Evolutionary conservation across 2,888 invertebrate genomes (phyloP).

Genomic region (Dendrolimus pini): DNA sequence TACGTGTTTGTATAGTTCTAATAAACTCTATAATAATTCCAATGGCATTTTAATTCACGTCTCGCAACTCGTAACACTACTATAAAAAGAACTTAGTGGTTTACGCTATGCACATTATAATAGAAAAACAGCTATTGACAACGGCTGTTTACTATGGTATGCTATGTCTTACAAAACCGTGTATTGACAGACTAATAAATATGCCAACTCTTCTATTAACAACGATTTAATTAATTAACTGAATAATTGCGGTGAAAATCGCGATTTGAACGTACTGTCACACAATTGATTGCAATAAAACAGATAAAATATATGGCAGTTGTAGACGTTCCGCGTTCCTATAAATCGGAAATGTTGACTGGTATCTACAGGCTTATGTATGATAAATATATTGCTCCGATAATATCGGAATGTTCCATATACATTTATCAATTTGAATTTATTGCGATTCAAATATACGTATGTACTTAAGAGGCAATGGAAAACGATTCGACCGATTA

Average conservation of each 20-base stretch:
- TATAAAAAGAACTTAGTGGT: too few species aligned
- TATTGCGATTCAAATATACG: slow-evolving; percentile 26
- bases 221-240: too few species aligned
- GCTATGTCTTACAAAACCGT: too few species aligned
- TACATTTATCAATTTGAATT: slow-evolving; percentile 32
- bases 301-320: slow-evolving; percentile 54
- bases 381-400: slow-evolving; percentile 44
- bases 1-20: too few species aligned
- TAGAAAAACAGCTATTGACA: too few species aligned
- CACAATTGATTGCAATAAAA: slow-evolving; percentile 69
- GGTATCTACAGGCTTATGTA: slow-evolving; percentile 28
- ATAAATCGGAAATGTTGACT: slow-evolving; percentile 35
- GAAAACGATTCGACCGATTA: slow-evolving; percentile 5
- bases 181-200: too few species aligned
- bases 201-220: too few species aligned
- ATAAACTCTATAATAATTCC: too few species aligned
- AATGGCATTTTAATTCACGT: too few species aligned
- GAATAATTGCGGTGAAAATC: neutral
- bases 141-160: too few species aligned
- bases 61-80: too few species aligned
- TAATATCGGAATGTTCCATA: slow-evolving; percentile 34
- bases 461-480: slow-evolving; percentile 29
- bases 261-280: neutral
- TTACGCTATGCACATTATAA: too few species aligned
- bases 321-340: slow-evolving; percentile 65